Evolutionary conservation across 2,888 invertebrate genomes (phyloP), one percentile per base, ranked within the genome.

Genomic region (Dromius quadrimaculatus): DNA sequence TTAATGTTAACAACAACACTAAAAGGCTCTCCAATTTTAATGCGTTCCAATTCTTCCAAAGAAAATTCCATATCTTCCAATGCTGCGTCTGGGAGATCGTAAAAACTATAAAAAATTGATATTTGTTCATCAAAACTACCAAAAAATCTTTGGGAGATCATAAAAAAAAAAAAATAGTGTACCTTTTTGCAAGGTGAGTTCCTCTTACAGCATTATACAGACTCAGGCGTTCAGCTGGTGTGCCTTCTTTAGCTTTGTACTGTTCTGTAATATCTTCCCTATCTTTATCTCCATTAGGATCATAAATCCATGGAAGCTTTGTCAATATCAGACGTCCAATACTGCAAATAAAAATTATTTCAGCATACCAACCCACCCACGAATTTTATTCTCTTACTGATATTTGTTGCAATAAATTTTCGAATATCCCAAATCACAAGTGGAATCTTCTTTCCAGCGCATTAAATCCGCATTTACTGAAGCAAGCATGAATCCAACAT

Each of bases 381-480:
- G 8, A 38, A 50, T 2, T 20, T 17, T 3, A 20, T 19, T 36
- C 45, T 83, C 88, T 85, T 78, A 92, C 92, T 91, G 90, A 76
- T 90, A 90, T 76, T 89, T 90, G 77, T 91, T 89, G 73, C 88
- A 88, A 69, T 89, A 89, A 62, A 92, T 89, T 82, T 89, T 87
- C 1, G 87, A 84, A 77, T 84, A 92, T 1, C 91, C 91, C 72
- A 87, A 82, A 72, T 88, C 89, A 5, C 86, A 84, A 9, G 85
- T 83, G 4, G 87, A 84, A 77, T 92, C 91, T 74, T 87, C 85
- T 77, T 90, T 88, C 93, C 93, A 94, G 75, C 90, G 84, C 83
- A 93, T 89, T 65, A 91, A 83, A 80, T 94, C 94, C 5, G 94
- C 93, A 80, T 94, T 94, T 19, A 94, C 93, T 4, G 93, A 92